Evolutionary conservation across 1,140 invertebrate species (phyloP), one percentile per base, ranked within the genome.

Genomic region (Caligus rogercresseyi): DNA sequence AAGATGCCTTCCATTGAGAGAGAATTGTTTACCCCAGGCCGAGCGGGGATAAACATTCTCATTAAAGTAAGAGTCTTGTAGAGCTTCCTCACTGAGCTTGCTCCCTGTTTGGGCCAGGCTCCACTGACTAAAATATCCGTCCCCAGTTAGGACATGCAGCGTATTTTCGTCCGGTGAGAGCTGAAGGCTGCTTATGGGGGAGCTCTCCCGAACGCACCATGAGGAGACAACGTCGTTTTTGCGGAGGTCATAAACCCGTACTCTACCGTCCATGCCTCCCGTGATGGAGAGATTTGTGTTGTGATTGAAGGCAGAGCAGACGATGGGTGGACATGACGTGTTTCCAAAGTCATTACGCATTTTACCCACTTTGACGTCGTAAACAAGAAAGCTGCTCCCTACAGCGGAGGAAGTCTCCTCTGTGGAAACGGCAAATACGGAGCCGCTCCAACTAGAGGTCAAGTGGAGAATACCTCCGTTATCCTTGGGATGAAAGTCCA

Each of bases 271-370:
- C 7, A 25, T 60, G 13, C 23, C 57, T 3, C 24, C 24, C 3
- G 57, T 60, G 18, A 60, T 60, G 24, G 26, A 13, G 16, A 60
- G 21, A 11, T 23, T 21, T 11, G 57, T 19, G 21, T 60, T 60
- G 16, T 60, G 57, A 16, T 60, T 60, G 24, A 60, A 60, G 31
- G 31, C 31, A 25, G 26, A 25, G 57, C 57, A 60, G 3, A n/a
- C 2, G n/a, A 25, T 60, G 13, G 26, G 16, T 3, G 20, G 19
- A 18, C 15, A 16, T 21, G 57, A 16, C 18, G 26, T 25, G 21
- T 7, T 54, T 11, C 7, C 7, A 43, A 43, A 43, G 16, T 54
- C 53, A 19, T 54, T 23, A 15, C 13, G 13, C 21, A 23, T 20
- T 54, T 54, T 16, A 23, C 53, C n/a, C 1, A 25, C 26, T 18